phyloP scores from a whole-genome alignment of 1,140 invertebrate species.

The Drosophila arawakana region DNA sequence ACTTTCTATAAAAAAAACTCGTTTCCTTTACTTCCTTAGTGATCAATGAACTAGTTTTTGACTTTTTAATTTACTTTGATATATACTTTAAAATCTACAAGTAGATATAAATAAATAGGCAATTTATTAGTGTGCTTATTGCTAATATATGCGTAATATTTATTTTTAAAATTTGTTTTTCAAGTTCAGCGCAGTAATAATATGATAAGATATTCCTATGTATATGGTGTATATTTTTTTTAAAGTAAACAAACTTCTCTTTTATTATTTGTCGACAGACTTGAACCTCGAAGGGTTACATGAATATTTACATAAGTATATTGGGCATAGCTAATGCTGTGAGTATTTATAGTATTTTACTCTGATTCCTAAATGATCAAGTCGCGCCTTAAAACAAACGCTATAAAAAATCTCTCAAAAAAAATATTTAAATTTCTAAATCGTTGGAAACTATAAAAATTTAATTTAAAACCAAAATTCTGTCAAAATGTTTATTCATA shows the following conservation, averaged over 20 bases:
- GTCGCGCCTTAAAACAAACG: conserved; percentile 42
- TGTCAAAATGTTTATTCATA: conserved; percentile 58
- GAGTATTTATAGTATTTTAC: conserved; percentile 28
- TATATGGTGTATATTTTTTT: background rate
- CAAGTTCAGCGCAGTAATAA: background rate
- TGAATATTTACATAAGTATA: conserved; percentile 13
- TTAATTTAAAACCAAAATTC: conserved; percentile 34
- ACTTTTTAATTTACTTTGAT: no score
- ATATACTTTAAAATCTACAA: no score
- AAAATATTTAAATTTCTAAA: conserved; percentile 60
- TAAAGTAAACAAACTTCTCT: background rate
- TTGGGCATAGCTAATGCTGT: conserved; percentile 11
- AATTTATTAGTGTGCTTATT: no score
- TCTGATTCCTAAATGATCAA: conserved; percentile 32
- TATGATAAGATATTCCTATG: background rate
- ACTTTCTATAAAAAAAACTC: no score
- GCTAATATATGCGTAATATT: background rate
- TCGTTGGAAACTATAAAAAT: conserved; percentile 38
- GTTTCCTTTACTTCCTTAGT: no score
- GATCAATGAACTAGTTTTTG: no score
- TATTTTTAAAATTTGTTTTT: background rate
- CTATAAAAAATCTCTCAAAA: conserved; percentile 27
- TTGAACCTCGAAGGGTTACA: conserved; percentile 1
- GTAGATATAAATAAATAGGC: no score
- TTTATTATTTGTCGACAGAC: background rate